Evolutionary conservation across 53 echinoderm and acorn worm genomes (phyloP).

Genomic region (Luidia sarsii): DNA sequence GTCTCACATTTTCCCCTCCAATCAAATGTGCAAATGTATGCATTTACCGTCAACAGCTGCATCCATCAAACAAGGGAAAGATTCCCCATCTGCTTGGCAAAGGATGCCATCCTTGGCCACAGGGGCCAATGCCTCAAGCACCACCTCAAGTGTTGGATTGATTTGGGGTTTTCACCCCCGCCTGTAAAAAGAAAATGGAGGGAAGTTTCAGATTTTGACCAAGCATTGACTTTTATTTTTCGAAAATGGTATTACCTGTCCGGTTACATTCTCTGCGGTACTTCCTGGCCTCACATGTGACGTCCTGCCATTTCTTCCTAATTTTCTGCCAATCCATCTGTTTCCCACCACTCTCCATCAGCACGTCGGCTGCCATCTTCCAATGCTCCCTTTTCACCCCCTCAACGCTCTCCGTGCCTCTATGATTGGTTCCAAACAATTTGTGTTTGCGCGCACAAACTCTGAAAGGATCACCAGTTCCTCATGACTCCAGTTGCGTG

Average conservation of each 20-base stretch:
- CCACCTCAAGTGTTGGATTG: background rate
- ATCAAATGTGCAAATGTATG: no score
- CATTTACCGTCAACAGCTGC: no score
- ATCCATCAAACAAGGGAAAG: background rate
- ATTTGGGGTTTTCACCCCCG: constrained; percentile 17
- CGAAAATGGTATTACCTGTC: background rate
- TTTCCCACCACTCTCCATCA: constrained; percentile 1
- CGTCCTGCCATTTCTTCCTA: constrained; percentile 3
- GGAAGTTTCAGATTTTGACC: no score
- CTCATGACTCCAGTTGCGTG: background rate
- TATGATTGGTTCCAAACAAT: background rate
- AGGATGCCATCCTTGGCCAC: constrained; percentile 27
- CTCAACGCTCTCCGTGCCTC: background rate
- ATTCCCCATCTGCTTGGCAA: constrained; percentile 1
- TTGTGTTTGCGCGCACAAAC: constrained; percentile 3
- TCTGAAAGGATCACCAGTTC: background rate
- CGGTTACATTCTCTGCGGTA: constrained; percentile 16
- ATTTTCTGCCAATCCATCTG: constrained; percentile 1
- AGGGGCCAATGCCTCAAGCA: constrained; percentile 12
- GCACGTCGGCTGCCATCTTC: background rate
- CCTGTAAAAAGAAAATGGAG: background rate
- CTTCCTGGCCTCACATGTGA: background rate
- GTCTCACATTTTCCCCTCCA: no score
- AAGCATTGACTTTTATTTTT: no score
- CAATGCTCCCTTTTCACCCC: background rate